Evolutionary conservation across 2,888 invertebrate species (phyloP).

Genomic region (Calliphora vomitoria): DNA sequence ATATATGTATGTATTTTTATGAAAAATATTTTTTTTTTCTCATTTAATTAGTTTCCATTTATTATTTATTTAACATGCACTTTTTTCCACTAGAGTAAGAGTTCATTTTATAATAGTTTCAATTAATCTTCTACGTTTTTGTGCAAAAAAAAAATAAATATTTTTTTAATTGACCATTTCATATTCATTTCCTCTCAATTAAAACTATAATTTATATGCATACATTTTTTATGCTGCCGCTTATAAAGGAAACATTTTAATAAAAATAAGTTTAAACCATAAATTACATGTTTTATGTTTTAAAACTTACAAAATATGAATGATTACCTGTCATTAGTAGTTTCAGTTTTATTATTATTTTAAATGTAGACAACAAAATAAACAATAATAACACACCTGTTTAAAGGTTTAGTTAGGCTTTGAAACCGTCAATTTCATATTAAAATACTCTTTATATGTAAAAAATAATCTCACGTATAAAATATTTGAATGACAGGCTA

Average conservation of each 20-base stretch:
- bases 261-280: neutral
- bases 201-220: conserved; percentile 41
- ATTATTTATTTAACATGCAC: conserved; percentile 2
- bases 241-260: conserved; percentile 24
- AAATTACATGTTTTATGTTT: conserved; percentile 35
- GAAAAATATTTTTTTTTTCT: neutral
- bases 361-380: conserved; percentile 18
- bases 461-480: neutral
- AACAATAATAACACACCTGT: conserved; percentile 52
- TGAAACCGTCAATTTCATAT: neutral
- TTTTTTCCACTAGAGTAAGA: neutral
- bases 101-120: conserved; percentile 8
- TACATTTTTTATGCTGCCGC: neutral
- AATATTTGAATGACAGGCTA: conserved; percentile 66
- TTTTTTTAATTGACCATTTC: conserved; percentile 37
- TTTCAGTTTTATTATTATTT: conserved; percentile 42
- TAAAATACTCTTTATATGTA: neutral
- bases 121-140: conserved; percentile 10
- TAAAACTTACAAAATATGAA: conserved; percentile 14
- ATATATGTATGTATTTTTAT: neutral
- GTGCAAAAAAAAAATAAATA: neutral
- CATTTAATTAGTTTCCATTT: conserved; percentile 9
- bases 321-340: conserved; percentile 60
- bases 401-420: conserved; percentile 11
- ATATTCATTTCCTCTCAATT: conserved; percentile 55